Conservation (phyloP, 2,888 invertebrate species). For the Drosophila rubida region DNA sequence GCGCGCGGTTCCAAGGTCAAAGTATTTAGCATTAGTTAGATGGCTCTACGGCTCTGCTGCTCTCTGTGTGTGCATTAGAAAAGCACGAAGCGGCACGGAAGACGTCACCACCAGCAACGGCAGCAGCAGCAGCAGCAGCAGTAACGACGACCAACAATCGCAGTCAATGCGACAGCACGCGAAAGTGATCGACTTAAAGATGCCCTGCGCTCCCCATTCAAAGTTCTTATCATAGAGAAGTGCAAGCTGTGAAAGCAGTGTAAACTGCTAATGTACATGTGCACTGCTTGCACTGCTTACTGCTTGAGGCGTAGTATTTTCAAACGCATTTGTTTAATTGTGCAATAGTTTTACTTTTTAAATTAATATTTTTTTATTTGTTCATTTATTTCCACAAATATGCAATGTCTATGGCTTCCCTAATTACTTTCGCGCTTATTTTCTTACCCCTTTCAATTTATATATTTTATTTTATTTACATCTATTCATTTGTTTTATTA, state of each 20-base stretch:
- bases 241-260: background rate
- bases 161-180: background rate
- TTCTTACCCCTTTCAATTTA: too few species aligned
- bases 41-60: constrained; percentile 57
- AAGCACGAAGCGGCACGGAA: constrained; percentile 79
- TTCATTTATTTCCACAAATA: too few species aligned
- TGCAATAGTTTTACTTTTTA: background rate
- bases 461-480: background rate
- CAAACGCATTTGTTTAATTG: too few species aligned
- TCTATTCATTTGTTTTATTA: background rate
- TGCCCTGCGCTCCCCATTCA: background rate
- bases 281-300: background rate
- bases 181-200: background rate
- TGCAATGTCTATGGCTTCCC: too few species aligned
- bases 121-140: constrained; percentile 1
- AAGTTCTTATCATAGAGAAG: too few species aligned
- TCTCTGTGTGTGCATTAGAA: constrained; percentile 46
- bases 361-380: background rate
- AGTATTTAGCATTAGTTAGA: constrained; percentile 81
- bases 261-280: background rate
- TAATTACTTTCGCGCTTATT: background rate
- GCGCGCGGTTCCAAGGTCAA: constrained; percentile 70
- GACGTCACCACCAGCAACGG: constrained; percentile 57
- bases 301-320: background rate
- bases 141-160: background rate